Evolutionary conservation across 2,888 invertebrate genomes (phyloP).

Genomic region (Dryomyza anilis): DNA sequence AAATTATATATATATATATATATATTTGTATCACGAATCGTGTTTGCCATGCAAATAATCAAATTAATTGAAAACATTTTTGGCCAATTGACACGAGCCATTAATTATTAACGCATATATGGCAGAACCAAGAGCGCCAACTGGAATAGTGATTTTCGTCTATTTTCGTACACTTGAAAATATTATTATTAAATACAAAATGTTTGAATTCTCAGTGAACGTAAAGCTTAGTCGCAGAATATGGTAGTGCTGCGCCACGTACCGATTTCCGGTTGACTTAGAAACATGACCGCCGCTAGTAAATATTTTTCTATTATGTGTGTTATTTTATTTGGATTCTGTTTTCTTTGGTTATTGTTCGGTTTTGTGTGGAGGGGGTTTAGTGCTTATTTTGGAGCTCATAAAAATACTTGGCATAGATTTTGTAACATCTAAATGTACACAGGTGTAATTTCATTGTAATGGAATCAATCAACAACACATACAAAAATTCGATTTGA

Average conservation of each 20-base stretch:
- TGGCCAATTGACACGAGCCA: not conserved
- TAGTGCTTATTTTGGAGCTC: constrained; percentile 9
- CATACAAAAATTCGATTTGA: no score
- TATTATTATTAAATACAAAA: no score
- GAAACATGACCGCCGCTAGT: no score
- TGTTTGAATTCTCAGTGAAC: no score
- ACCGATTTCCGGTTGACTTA: constrained; percentile 16
- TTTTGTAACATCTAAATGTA: not conserved
- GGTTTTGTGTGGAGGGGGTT: no score
- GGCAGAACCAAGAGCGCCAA: constrained; percentile 1
- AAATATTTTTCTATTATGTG: not conserved
- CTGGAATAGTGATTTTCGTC: no score
- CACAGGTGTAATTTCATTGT: not conserved
- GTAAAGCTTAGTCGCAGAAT: no score
- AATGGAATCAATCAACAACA: no score
- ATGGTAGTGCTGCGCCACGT: constrained; percentile 6
- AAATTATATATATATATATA: no score
- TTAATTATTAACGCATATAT: constrained; percentile 13
- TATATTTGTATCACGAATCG: no score
- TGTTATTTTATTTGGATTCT: not conserved
- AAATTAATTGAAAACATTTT: not conserved
- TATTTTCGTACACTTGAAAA: not conserved
- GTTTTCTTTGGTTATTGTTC: not conserved
- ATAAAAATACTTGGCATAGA: constrained; percentile 11
- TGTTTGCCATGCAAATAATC: not conserved